Conservation (phyloP, 2,797 vertebrate genomes). For the Sebastes kiyomatsui region DNA sequence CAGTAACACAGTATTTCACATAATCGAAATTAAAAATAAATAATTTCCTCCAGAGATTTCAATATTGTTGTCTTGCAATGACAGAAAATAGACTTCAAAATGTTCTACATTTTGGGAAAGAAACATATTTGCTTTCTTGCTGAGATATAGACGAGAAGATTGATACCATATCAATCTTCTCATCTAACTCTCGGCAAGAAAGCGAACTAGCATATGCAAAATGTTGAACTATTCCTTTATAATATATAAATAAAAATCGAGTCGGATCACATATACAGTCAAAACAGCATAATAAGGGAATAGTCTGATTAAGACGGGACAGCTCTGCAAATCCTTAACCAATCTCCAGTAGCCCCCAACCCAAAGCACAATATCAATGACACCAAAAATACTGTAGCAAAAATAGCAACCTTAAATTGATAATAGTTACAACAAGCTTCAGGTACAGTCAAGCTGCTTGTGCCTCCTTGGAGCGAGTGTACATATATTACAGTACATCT, state of each 20-base stretch:
- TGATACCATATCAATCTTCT: neutral
- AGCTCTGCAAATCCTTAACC: constrained; percentile 35
- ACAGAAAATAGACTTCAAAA: neutral
- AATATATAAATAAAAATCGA: neutral
- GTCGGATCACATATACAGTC: constrained; percentile 14
- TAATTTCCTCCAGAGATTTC: neutral
- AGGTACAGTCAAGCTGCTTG: constrained; percentile 58
- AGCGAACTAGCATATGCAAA: neutral
- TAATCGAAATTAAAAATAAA: neutral
- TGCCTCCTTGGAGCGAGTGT: constrained; percentile 47
- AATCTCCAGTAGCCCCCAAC: neutral
- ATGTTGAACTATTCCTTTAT: neutral
- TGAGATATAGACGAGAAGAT: neutral
- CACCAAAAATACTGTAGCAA: constrained; percentile 72
- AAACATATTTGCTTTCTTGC: neutral
- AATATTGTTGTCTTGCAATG: neutral
- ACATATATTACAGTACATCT: constrained; percentile 63
- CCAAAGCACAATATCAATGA: constrained; percentile 65
- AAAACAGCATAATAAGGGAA: constrained; percentile 22
- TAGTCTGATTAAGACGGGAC: constrained; percentile 37
- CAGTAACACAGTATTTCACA: neutral
- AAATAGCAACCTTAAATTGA: constrained; percentile 66
- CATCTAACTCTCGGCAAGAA: neutral
- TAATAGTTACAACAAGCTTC: constrained; percentile 59
- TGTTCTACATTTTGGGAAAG: neutral